Evolutionary conservation across 2,797 vertebrate genomes (phyloP).

Genomic region (Hoplostethus mediterraneus): DNA sequence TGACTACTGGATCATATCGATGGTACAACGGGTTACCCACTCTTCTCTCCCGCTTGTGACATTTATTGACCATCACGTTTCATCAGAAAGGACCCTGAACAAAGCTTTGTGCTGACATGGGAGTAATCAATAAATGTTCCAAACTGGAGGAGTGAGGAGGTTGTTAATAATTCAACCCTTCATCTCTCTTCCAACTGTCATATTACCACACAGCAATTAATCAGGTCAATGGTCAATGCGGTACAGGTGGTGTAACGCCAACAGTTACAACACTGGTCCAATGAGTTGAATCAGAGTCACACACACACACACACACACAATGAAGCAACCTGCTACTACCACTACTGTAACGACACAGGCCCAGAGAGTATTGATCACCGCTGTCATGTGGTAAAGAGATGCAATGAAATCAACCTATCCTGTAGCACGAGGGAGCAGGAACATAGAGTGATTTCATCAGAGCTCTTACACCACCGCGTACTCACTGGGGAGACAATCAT

Average conservation of each 20-base stretch:
- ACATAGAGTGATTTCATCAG: constrained; percentile 91
- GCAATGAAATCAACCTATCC: constrained; percentile 93
- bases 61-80: not conserved
- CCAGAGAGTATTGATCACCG: constrained; percentile 10
- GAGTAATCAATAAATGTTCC: too few relatives aligned
- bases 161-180: too few relatives aligned
- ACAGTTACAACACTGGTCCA: not conserved
- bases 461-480: constrained; percentile 77
- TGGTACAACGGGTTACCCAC: not conserved
- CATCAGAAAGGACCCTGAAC: not conserved
- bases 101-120: too few relatives aligned
- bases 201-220: not conserved
- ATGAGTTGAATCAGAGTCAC: not conserved
- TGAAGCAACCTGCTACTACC: not conserved
- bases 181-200: not conserved
- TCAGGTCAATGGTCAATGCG: constrained; percentile 2
- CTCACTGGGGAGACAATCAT: not conserved
- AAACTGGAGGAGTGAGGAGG: too few relatives aligned
- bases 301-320: constrained; percentile 4
- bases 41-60: not conserved
- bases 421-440: constrained; percentile 78
- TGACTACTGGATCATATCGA: not conserved
- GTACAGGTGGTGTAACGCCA: not conserved
- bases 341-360: too few relatives aligned
- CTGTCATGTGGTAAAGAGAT: constrained; percentile 76